Percentiles rank a stretch among this genome's conserved stretches.
Evolutionary conservation across 2,888 invertebrate genomes (phyloP).

Genomic region (Parelbella ahira): DNA sequence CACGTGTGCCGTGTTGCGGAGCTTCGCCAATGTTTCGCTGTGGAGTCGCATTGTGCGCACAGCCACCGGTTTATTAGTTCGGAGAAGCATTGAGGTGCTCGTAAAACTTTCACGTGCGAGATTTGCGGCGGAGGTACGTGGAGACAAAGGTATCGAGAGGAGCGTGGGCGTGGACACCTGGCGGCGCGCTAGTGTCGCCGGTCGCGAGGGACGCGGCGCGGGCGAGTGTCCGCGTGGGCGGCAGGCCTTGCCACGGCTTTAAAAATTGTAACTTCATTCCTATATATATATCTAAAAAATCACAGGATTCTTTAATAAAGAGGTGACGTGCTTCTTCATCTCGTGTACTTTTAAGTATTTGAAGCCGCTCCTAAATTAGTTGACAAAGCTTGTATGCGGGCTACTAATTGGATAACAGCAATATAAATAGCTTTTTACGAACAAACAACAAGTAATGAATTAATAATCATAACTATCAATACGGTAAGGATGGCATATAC

Average conservation of each 20-base stretch:
- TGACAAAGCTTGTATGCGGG: conserved; percentile 62
- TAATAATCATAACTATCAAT: conserved; percentile 21
- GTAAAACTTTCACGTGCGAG: conserved; percentile 78
- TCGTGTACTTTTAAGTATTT: too few species aligned
- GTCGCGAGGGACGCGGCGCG: conserved; percentile 41
- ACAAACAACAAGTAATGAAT: conserved; percentile 35
- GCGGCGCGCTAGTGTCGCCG: conserved; percentile 72
- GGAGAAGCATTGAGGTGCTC: conserved; percentile 72
- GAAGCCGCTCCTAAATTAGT: conserved; percentile 55
- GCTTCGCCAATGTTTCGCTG: conserved; percentile 62
- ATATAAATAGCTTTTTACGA: conserved; percentile 51
- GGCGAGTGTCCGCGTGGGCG: conserved; percentile 29
- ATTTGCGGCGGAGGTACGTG: conserved; percentile 68
- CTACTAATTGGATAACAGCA: conserved; percentile 54
- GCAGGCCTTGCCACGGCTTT: too few species aligned
- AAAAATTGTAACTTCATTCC: too few species aligned
- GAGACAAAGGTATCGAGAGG: conserved; percentile 73
- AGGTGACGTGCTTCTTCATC: too few species aligned
- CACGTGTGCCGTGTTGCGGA: conserved; percentile 62
- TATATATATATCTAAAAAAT: too few species aligned
- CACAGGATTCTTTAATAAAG: too few species aligned
- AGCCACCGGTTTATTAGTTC: conserved; percentile 65
- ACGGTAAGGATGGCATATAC: conserved; percentile 25
- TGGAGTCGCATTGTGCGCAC: conserved; percentile 60
- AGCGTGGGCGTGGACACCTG: conserved; percentile 77